These are phyloP conservation scores for Lagria hirta DNA, from an alignment of 2,888 invertebrate genomes.

Conservation along the genomic window DNA sequence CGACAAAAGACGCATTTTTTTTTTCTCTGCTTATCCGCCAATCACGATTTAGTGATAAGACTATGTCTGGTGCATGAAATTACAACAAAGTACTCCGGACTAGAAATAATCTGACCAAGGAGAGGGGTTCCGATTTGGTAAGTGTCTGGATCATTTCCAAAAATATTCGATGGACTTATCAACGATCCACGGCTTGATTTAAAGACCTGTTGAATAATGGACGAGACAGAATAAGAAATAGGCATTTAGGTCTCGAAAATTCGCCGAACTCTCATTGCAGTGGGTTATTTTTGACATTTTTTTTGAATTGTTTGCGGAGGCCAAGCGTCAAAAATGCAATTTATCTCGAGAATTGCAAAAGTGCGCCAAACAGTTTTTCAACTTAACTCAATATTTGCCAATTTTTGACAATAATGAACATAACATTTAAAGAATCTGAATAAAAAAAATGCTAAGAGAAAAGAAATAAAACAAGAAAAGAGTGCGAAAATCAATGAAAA, in stretches of 20 bases:
- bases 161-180: slow-evolving; percentile 39
- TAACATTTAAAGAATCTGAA: no score
- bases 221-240: neutral
- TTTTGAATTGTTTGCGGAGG: no score
- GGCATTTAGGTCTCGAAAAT: neutral
- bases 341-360: no score
- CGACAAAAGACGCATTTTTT: slow-evolving; percentile 39
- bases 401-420: no score
- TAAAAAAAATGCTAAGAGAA: no score
- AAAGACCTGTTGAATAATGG: slow-evolving; percentile 14
- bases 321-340: no score
- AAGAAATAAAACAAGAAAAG: no score
- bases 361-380: no score
- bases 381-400: no score
- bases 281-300: no score
- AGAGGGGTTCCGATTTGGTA: slow-evolving; percentile 41
- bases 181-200: slow-evolving; percentile 34
- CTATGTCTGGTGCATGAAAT: slow-evolving; percentile 44
- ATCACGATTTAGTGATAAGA: slow-evolving; percentile 38
- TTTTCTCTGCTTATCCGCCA: slow-evolving; percentile 1
- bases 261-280: no score
- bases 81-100: slow-evolving; percentile 45
- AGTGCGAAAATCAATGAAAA: no score
- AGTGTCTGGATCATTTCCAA: slow-evolving; percentile 48
- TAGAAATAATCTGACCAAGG: slow-evolving; percentile 50